A percentile compares a stretch with the other conserved stretches of the same genome.
These are phyloP conservation scores for Hestina assimilis DNA, from an alignment of 1,140 invertebrate genomes.

Conservation along the genomic window DNA sequence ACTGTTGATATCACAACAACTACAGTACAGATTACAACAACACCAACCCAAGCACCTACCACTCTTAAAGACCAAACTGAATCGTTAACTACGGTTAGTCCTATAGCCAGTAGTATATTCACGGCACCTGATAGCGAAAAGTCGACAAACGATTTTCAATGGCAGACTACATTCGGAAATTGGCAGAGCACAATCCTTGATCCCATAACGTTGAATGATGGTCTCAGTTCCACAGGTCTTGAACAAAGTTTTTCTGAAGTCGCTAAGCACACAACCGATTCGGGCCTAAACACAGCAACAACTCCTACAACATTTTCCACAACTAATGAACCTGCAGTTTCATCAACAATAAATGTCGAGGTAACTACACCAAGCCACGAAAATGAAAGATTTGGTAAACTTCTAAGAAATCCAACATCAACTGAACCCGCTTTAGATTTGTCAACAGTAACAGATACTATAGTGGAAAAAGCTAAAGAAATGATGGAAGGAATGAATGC, in stretches of 20 bases:
- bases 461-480: constrained; percentile 83
- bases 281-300: constrained; percentile 22
- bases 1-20: constrained; percentile 44
- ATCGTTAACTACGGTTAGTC: constrained; percentile 40
- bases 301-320: constrained; percentile 12
- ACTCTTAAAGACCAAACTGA: constrained; percentile 45
- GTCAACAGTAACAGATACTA: constrained; percentile 76
- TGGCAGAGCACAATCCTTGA: constrained; percentile 85
- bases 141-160: constrained; percentile 56
- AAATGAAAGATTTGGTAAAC: constrained; percentile 49
- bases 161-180: constrained; percentile 62
- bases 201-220: constrained; percentile 85
- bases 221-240: constrained; percentile 61
- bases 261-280: constrained; percentile 24
- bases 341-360: constrained; percentile 50
- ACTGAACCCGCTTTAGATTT: constrained; percentile 62
- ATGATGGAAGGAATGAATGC: constrained; percentile 87
- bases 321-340: constrained; percentile 35
- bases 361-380: constrained; percentile 36
- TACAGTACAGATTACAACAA: constrained; percentile 44
- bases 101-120: constrained; percentile 46
- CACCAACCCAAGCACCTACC: constrained; percentile 47
- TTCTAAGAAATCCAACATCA: constrained; percentile 50
- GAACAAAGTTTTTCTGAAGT: constrained; percentile 26
- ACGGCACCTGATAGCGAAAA: constrained; percentile 64